Conservation (phyloP, 2,797 vertebrate genomes). For the Dallia pectoralis region DNA sequence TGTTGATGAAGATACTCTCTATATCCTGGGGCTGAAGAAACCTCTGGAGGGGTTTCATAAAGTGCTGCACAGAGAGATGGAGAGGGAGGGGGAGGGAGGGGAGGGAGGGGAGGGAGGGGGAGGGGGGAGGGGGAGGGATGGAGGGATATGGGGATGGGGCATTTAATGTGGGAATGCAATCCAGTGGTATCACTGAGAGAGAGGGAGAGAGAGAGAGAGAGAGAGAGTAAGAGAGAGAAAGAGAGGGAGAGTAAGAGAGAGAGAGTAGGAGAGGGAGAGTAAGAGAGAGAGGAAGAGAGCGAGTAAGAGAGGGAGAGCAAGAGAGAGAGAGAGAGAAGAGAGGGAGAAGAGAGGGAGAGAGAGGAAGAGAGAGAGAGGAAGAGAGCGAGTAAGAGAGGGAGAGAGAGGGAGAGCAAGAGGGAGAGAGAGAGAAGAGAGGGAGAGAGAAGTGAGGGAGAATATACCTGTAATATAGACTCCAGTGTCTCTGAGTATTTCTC, state of each 20-base stretch:
- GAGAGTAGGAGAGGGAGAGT: too few relatives aligned
- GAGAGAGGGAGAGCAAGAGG: too few relatives aligned
- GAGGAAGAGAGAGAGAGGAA: neutral
- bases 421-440: neutral
- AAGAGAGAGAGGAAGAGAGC: too few relatives aligned
- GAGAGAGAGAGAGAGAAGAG: too few relatives aligned
- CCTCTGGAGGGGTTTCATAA: constrained; percentile 84
- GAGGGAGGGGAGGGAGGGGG: constrained; percentile 9
- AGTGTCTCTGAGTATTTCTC: constrained; percentile 88
- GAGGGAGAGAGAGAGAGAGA: neutral
- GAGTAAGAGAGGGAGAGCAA: too few relatives aligned
- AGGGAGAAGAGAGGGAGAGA: too few relatives aligned
- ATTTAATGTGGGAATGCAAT: too few relatives aligned
- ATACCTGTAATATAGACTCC: constrained; percentile 81
- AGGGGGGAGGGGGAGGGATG: too few relatives aligned
- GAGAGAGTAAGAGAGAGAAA: too few relatives aligned
- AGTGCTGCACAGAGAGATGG: constrained; percentile 73
- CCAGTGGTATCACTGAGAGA: too few relatives aligned
- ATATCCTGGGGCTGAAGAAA: constrained; percentile 80
- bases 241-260: too few relatives aligned
- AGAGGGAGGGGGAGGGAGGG: neutral
- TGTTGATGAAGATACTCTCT: constrained; percentile 89
- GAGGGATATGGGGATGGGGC: neutral
- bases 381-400: too few relatives aligned
- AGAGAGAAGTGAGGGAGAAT: constrained; percentile 8